A percentile compares a stretch with the other conserved stretches of the same genome.
phyloP scores from a whole-genome alignment of 1,140 invertebrate genomes.

The Portunus trituberculatus region DNA sequence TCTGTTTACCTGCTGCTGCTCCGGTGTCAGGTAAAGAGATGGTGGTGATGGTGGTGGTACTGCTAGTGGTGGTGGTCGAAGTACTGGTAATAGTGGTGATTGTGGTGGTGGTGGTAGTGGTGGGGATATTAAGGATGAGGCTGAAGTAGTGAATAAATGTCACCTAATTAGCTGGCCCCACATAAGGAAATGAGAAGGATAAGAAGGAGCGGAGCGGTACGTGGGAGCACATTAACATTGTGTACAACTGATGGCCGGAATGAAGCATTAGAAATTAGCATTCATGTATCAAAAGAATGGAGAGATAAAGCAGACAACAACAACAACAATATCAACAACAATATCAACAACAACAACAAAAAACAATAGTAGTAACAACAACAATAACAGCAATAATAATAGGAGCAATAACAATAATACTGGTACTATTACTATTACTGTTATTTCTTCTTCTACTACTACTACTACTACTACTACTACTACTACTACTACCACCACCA shows the following conservation, averaged over 20 bases:
- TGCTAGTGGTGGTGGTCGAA: not conserved
- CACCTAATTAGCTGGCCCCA: not conserved
- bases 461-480: not conserved
- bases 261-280: not conserved
- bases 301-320: too few species aligned
- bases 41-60: not conserved
- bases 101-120: not conserved
- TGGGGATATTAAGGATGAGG: not conserved
- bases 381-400: too few species aligned
- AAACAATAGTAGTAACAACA: too few species aligned
- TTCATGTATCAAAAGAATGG: too few species aligned
- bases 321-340: too few species aligned
- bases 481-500: not conserved
- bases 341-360: too few species aligned
- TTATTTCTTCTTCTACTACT: not conserved
- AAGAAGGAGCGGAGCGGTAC: not conserved
- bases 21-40: not conserved
- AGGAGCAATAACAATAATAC: not conserved
- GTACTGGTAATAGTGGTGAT: too few species aligned
- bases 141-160: not conserved
- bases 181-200: not conserved
- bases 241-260: not conserved
- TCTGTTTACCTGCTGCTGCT: constrained; percentile 9
- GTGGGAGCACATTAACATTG: not conserved
- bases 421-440: not conserved